Evolutionary conservation across 1,140 invertebrate species (phyloP), one percentile per base, ranked within the genome.

Genomic region (Drosophila pseudoobscura): DNA sequence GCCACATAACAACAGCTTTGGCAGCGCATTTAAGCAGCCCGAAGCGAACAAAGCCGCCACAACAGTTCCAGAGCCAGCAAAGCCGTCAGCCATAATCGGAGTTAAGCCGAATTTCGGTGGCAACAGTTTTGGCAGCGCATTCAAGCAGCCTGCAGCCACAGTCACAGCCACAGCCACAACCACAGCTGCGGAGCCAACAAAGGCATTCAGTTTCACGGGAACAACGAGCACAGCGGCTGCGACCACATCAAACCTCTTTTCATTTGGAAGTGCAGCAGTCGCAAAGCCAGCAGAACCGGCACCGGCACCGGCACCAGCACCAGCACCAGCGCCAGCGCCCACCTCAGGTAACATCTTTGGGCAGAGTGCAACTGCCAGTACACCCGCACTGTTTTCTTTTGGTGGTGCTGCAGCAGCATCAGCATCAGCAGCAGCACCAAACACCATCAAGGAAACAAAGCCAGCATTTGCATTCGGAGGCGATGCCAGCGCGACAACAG

Each of bases 401-500:
- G 76, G 69, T 22, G 63, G 57, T 24, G 39, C 35, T 6, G 46
- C 55, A 20, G 3, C 43, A 5, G 8, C 47, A 24, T 20, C 41
- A 15, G 4, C 31, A 11, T 31, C 15, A 15, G 24, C 41, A 15
- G 4, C 31, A 11, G 45, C 50, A 31, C n/a, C 52, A n/a, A 31
- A 24, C 31, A 29, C 17, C 29, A 53, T 17, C 13, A 49, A 45
- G 6, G 52, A 35, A 1, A 3, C 44, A 41, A 41, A 59, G 22
- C 15, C 66, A 4, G 3, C 61, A 5, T 59, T 75, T 43, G 13
- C 31, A 22, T 80, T 80, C 45, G 78, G 78, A 41, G 51, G 6
- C 0, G 62, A 31, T 29, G 24, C 35, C 41, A 20, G 29, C 44
- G n/a, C 22, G 26, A 57, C 13, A 62, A 55, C 35, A 13, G 35